Conservation (phyloP, 23 tunicate genomes). For the Diplosoma virens region DNA sequence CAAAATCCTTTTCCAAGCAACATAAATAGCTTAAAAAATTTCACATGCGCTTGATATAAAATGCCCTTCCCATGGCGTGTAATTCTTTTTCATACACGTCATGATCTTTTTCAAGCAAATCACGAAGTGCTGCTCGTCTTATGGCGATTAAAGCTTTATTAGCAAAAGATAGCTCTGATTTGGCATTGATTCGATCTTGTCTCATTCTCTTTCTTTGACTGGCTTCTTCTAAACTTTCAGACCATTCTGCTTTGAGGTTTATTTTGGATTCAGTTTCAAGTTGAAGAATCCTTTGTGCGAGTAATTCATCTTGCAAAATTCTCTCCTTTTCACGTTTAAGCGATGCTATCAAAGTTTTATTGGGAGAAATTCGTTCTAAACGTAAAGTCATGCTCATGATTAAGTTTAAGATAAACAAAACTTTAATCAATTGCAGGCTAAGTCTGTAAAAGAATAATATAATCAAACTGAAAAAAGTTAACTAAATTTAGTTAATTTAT, state of each 20-base stretch:
- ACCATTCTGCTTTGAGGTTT: constrained; percentile 61
- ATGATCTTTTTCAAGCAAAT: constrained; percentile 56
- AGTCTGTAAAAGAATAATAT: no score
- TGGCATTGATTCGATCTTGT: constrained; percentile 35
- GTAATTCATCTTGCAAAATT: constrained; percentile 65
- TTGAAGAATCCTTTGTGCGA: constrained; percentile 49
- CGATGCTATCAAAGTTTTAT: constrained; percentile 22
- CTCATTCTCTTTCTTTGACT: constrained; percentile 39
- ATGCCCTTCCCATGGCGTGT: constrained; percentile 55
- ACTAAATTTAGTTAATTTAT: no score
- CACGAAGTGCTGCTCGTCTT: constrained; percentile 70
- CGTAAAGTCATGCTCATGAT: constrained; percentile 76
- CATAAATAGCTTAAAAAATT: not conserved
- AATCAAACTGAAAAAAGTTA: no score
- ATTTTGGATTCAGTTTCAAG: constrained; percentile 46
- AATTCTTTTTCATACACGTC: constrained; percentile 60
- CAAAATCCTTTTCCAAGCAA: not conserved
- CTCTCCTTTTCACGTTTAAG: constrained; percentile 57
- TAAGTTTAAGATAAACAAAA: no score
- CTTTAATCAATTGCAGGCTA: no score
- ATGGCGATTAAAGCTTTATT: constrained; percentile 66
- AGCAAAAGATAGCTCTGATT: constrained; percentile 55
- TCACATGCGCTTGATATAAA: constrained; percentile 52
- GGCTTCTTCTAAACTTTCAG: constrained; percentile 76
- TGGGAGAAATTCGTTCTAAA: constrained; percentile 42